A percentile compares a stretch with the other conserved stretches of the same genome.
Conservation (phyloP, 1,140 invertebrate species). For the Cylas formicarius region DNA sequence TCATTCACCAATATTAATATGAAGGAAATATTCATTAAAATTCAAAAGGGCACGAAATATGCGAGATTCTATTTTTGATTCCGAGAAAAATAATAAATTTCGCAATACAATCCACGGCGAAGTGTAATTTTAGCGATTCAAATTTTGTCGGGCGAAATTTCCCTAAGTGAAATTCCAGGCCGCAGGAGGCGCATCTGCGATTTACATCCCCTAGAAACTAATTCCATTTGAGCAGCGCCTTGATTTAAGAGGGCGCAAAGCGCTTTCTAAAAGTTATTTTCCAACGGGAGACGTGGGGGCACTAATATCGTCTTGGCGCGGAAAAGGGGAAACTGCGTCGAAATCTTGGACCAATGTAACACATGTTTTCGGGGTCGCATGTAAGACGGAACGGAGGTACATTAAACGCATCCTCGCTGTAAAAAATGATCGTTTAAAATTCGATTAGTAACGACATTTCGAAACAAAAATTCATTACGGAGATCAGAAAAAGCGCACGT, state of each 20-base stretch:
- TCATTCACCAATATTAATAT: no score
- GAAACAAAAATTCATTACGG: no score
- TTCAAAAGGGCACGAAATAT: no score
- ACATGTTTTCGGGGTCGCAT: constrained; percentile 22
- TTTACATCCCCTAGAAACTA: constrained; percentile 30
- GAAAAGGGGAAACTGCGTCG: no score
- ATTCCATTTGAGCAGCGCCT: constrained; percentile 24
- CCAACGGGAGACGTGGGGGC: constrained; percentile 25
- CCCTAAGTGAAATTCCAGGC: constrained; percentile 23
- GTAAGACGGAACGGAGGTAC: constrained; percentile 18
- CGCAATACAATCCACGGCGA: no score
- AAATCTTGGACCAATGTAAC: no score
- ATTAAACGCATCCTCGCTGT: constrained; percentile 22
- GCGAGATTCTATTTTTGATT: no score
- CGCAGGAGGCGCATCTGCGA: constrained; percentile 28
- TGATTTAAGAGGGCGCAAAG: constrained; percentile 28
- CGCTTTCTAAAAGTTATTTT: constrained; percentile 30
- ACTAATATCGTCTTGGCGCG: constrained; percentile 31
- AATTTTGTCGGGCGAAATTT: constrained; percentile 15
- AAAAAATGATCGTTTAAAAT: constrained; percentile 16
- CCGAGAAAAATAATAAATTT: no score
- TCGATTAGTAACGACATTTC: constrained; percentile 13
- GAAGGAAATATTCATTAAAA: no score
- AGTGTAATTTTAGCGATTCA: constrained; percentile 18
- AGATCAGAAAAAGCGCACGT: no score